phyloP scores from a whole-genome alignment of 2,797 vertebrate genomes.

The Morus bassanus region DNA sequence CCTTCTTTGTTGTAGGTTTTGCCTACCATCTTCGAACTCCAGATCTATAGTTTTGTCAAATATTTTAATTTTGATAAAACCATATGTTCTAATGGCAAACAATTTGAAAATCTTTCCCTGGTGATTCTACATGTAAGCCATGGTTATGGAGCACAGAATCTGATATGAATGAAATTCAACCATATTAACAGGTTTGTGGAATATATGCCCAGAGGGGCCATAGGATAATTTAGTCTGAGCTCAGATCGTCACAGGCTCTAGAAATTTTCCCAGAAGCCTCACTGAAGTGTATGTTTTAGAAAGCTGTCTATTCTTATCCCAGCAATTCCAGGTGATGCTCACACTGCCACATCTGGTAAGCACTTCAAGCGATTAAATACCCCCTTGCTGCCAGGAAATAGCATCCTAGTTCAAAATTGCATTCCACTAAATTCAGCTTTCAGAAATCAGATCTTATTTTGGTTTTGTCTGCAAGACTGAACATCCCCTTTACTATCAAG shows the following conservation, averaged over 20 bases:
- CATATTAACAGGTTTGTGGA: not conserved
- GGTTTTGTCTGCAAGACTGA: not conserved
- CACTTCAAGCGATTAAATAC: not conserved
- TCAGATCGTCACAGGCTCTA: not conserved
- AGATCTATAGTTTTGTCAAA: not conserved
- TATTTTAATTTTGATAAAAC: not conserved
- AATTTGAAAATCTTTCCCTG: not conserved
- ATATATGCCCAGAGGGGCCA: too few species aligned
- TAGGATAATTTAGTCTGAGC: not conserved
- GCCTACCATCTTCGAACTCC: accelerated
- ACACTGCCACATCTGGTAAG: not conserved
- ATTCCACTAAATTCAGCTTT: not conserved
- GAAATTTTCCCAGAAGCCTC: not conserved
- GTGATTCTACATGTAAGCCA: too few species aligned
- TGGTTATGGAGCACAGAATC: not conserved
- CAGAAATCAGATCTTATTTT: not conserved
- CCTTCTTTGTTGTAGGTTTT: not conserved
- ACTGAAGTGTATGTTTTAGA: not conserved
- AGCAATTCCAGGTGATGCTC: not conserved
- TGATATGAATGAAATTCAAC: accelerated
- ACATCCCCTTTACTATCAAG: not conserved
- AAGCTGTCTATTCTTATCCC: not conserved
- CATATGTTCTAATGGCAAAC: not conserved
- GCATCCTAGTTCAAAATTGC: not conserved
- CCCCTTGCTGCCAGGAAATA: not conserved